These are phyloP conservation scores for Eublepharis macularius DNA, from an alignment of 2,113 vertebrate species.

Conservation along the genomic window DNA sequence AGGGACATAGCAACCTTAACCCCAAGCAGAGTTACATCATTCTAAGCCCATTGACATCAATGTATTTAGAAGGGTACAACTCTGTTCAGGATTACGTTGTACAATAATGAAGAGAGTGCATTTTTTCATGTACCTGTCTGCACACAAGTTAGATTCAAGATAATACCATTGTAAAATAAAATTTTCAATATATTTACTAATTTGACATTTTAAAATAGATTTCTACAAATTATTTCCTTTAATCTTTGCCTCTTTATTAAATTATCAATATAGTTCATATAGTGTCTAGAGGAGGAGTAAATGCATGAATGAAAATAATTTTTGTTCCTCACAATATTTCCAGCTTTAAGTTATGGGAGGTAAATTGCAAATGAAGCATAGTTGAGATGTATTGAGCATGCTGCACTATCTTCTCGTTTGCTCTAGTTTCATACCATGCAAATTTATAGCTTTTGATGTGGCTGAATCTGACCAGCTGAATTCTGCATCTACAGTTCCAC, in stretches of 20 bases:
- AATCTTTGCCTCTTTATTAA: constrained; percentile 54
- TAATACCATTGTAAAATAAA: too few relatives aligned
- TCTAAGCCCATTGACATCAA: too few relatives aligned
- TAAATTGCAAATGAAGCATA: not conserved
- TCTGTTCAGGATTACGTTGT: too few relatives aligned
- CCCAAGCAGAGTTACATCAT: too few relatives aligned
- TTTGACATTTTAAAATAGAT: constrained; percentile 42
- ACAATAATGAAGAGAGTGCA: too few relatives aligned
- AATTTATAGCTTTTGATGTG: constrained; percentile 46
- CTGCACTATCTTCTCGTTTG: constrained; percentile 32
- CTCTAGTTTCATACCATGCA: constrained; percentile 48
- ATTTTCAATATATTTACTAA: too few relatives aligned
- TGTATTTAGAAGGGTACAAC: too few relatives aligned
- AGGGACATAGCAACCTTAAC: too few relatives aligned
- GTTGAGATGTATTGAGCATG: not conserved
- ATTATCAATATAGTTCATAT: constrained; percentile 36
- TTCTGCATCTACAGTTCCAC: constrained; percentile 35
- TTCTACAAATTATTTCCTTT: not conserved
- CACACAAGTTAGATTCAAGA: too few relatives aligned
- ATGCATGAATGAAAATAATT: constrained; percentile 26
- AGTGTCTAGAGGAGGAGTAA: constrained; percentile 25
- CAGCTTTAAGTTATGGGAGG: constrained; percentile 43
- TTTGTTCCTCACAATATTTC: constrained; percentile 26
- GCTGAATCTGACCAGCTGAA: constrained; percentile 21
- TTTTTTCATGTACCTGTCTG: too few relatives aligned